Evolutionary conservation across 1,140 invertebrate genomes (phyloP).

Genomic region (Neodiprion pinetum): DNA sequence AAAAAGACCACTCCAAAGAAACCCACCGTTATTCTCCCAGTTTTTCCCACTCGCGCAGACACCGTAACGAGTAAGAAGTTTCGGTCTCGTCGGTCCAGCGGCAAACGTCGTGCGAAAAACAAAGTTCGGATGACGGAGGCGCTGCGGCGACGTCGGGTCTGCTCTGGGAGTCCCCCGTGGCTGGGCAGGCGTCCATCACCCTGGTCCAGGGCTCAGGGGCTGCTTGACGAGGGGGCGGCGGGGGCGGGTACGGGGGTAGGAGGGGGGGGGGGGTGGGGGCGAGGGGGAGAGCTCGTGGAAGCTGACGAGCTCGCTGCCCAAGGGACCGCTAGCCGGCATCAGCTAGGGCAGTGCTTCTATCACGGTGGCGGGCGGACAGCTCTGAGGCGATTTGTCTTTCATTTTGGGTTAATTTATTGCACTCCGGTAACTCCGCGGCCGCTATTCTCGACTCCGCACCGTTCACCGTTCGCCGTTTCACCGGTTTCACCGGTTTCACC

Average conservation of each 20-base stretch:
- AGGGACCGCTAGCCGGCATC: conserved; percentile 40
- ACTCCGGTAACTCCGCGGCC: conserved; percentile 40
- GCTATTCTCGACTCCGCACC: conserved; percentile 17
- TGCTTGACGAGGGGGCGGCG: conserved; percentile 23
- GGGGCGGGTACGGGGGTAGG: conserved; percentile 11
- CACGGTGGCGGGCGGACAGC: conserved; percentile 61
- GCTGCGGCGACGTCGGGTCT: conserved; percentile 6
- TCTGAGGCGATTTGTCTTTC: conserved; percentile 63
- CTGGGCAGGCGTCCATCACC: conserved; percentile 48
- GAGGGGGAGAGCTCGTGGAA: conserved; percentile 25
- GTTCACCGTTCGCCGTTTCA: conserved; percentile 35
- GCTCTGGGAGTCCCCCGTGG: conserved; percentile 35
- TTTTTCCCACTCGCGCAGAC: no score
- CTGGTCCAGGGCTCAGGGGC: conserved; percentile 28
- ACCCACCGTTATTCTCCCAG: no score
- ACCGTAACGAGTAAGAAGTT: neutral
- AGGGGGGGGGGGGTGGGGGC: conserved; percentile 23
- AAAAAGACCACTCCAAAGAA: no score
- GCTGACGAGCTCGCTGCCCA: conserved; percentile 27
- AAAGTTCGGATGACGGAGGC: conserved; percentile 3
- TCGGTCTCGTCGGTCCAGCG: neutral
- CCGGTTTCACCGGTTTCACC: conserved; percentile 56
- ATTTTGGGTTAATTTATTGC: conserved; percentile 64
- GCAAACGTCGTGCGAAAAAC: neutral
- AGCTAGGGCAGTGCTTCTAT: conserved; percentile 53